Percentiles rank a stretch among this genome's conserved stretches.
Conservation (phyloP, 1,140 invertebrate genomes). For the Aphaenogaster rudis region DNA sequence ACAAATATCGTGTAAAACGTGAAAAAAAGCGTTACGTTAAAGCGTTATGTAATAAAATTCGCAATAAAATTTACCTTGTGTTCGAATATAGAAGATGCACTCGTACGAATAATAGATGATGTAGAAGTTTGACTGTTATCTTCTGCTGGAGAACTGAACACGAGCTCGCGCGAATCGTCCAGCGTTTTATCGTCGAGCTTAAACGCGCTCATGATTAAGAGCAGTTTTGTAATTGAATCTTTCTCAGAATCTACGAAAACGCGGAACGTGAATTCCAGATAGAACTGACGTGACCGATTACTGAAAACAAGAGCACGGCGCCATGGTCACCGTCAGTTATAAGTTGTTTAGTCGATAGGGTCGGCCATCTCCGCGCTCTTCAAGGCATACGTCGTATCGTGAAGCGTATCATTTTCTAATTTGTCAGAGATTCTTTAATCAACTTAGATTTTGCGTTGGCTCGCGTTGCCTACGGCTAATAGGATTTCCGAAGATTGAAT, state of each 20-base stretch:
- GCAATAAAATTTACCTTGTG: constrained; percentile 8
- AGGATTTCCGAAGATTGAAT: neutral
- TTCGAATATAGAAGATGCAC: neutral
- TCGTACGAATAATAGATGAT: neutral
- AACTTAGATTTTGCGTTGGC: neutral
- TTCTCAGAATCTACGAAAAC: constrained; percentile 12
- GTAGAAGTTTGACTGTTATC: neutral
- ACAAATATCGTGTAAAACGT: neutral
- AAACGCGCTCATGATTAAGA: constrained; percentile 13
- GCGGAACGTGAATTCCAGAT: neutral
- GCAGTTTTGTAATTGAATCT: neutral
- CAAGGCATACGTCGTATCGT: neutral
- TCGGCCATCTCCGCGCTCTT: neutral
- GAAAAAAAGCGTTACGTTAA: neutral
- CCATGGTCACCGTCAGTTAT: constrained; percentile 27
- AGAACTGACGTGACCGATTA: constrained; percentile 29
- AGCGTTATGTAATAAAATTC: neutral
- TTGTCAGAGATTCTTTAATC: neutral
- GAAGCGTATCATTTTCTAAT: neutral
- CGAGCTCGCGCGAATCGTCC: neutral
- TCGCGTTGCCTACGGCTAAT: neutral
- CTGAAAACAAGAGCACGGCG: constrained; percentile 46
- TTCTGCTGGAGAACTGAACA: neutral
- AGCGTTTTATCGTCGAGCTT: neutral
- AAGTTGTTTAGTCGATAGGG: constrained; percentile 51